Evolutionary conservation across 2,888 invertebrate genomes (phyloP).

Genomic region (Latrodectus elegans): DNA sequence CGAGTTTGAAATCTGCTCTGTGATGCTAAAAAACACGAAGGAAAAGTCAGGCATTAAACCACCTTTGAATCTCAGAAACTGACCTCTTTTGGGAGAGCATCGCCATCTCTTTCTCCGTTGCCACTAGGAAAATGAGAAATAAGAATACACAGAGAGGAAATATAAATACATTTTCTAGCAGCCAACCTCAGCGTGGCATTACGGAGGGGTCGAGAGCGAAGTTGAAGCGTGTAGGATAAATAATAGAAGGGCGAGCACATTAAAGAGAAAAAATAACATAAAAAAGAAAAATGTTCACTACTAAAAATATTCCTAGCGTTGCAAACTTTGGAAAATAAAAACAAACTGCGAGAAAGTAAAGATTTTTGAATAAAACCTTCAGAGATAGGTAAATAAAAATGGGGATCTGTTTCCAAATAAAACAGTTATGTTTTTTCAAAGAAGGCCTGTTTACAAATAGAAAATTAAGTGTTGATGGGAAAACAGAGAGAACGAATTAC

Average conservation of each 20-base stretch:
- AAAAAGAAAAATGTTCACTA: constrained; percentile 22
- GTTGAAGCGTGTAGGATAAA: constrained; percentile 21
- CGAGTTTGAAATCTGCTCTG: neutral
- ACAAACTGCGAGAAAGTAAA: neutral
- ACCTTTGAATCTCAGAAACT: constrained; percentile 22
- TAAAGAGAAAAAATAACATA: neutral
- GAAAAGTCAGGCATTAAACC: neutral
- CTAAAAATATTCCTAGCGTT: constrained; percentile 34
- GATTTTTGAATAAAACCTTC: neutral
- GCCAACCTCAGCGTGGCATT: constrained; percentile 32
- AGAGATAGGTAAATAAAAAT: neutral
- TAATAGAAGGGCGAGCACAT: constrained; percentile 20
- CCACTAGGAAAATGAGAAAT: constrained; percentile 1
- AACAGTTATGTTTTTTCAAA: no score
- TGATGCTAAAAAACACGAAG: neutral
- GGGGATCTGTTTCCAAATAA: neutral
- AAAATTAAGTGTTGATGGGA: no score
- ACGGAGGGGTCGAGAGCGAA: constrained; percentile 17
- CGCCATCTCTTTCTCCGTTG: constrained; percentile 1
- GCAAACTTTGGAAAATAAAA: neutral
- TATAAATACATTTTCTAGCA: neutral
- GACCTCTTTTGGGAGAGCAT: constrained; percentile 33
- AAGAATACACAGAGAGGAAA: neutral
- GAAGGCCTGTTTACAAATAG: no score
- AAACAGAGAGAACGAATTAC: no score